Base-by-base conservation (phyloP, 2,797 vertebrate species). In the Parambassis ranga region DNA sequence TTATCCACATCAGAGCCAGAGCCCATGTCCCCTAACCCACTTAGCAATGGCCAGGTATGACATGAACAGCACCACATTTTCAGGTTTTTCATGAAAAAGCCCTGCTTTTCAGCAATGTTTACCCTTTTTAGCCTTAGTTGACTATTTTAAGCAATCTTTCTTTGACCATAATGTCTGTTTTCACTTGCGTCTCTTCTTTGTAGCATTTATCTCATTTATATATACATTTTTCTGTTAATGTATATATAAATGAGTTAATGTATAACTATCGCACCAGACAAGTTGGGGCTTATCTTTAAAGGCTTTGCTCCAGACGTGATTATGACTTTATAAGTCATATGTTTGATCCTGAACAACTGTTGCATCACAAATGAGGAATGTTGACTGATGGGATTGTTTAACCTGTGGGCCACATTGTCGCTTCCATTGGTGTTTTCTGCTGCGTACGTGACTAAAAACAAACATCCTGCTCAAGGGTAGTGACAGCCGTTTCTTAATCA, bases 31-130 rank as follows among this genome's bases (percentile, higher is more conserved):
- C 90, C 85, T 1, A 85, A 77, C 7, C 42, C 78, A 1, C 86
- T 72, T 1, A 71, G 79, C 1, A 74, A 70, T 64, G 86, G 88
- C 1, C 87, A 96, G 95, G 98, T 98, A 90, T 33, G 7, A 36
- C 27, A 28, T 1, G 4, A 20, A n/a, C 14, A 5, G 1, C 32
- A 10, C 2, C 28, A 7, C 2, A 23, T 32, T 9, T 32, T 33
- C 14, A 36, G 23, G 2, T 14, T 31, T 5, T 38, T 5, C 11
- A 16, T 31, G 13, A 51, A 24, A 1, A 18, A 24, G 5, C 5
- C 31, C 15, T 24, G 2, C 4, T 3, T 7, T 13, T 13, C 6
- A 22, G 1, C 20, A n/a, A n/a, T n/a, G n/a, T n/a, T n/a, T n/a
- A n/a, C n/a, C n/a, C n/a, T n/a, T n/a, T n/a, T n/a, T n/a, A n/a